phyloP scores from a whole-genome alignment of 2,797 vertebrate species.

The Tinamus major region DNA sequence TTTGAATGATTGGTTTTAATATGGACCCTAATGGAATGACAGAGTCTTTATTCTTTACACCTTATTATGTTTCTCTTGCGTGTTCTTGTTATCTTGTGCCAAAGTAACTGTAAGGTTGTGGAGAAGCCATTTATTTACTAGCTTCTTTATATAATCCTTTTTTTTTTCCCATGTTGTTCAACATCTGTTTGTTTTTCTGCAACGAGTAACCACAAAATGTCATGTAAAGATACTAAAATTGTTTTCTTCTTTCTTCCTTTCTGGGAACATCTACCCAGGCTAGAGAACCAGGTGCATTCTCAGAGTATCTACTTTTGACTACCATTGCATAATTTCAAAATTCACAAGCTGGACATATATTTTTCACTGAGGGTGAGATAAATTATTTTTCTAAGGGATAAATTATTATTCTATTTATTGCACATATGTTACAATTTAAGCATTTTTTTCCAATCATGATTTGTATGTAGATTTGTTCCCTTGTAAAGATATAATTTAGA shows the following conservation, averaged over 20 bases:
- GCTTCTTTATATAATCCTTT: slow-evolving; percentile 15
- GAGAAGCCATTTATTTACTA: slow-evolving; percentile 5
- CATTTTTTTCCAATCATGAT: not conserved
- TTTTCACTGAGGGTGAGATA: not conserved
- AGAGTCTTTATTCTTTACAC: slow-evolving; percentile 8
- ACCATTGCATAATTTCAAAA: not conserved
- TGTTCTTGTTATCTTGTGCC: not conserved
- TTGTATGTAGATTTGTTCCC: not conserved
- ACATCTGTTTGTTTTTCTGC: not conserved
- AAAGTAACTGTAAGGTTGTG: not conserved
- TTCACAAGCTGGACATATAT: not conserved
- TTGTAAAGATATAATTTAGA: not conserved
- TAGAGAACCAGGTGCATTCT: not conserved
- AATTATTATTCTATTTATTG: not conserved
- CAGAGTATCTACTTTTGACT: not conserved
- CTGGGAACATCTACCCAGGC: not conserved
- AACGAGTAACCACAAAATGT: not conserved
- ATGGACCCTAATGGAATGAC: not conserved
- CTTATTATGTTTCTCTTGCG: not conserved
- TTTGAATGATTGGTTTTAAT: slow-evolving; percentile 37
- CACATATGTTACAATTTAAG: not conserved
- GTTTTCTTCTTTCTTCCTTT: not conserved
- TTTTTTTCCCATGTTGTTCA: not conserved
- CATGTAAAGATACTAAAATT: not conserved
- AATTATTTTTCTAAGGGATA: not conserved